Percentiles rank a stretch among this genome's conserved stretches.
These are phyloP conservation scores for Corythaeola cristata DNA, from an alignment of 2,113 vertebrate genomes.

Conservation along the genomic window DNA sequence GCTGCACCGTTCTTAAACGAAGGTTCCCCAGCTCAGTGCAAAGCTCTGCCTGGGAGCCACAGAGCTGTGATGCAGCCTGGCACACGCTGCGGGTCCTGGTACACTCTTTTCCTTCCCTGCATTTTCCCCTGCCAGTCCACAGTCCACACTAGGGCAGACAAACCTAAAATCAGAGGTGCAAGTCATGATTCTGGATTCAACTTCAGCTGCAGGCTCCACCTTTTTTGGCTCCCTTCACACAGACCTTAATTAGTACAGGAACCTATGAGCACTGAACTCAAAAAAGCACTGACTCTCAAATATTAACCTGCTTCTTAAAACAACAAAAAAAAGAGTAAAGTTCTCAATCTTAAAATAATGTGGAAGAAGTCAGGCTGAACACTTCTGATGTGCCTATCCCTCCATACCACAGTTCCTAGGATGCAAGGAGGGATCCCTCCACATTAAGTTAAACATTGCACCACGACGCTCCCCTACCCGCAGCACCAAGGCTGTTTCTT, in stretches of 20 bases:
- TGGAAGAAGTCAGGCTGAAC: not conserved
- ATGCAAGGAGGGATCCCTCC: not conserved
- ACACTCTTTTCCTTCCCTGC: not conserved
- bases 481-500: not conserved
- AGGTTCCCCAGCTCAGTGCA: not conserved
- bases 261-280: constrained; percentile 11
- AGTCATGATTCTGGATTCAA: constrained; percentile 11
- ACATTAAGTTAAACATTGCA: not conserved
- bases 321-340: not conserved
- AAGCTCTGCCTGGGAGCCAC: not conserved
- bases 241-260: constrained; percentile 70
- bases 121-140: not conserved
- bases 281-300: not conserved
- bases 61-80: not conserved
- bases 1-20: not conserved
- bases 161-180: not conserved
- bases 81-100: not conserved
- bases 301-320: not conserved
- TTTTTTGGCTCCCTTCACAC: not conserved
- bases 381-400: not conserved
- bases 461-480: not conserved
- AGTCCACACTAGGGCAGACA: not conserved
- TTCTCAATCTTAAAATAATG: not conserved
- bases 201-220: constrained; percentile 48
- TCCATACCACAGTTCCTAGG: not conserved